Conservation (phyloP, 2,797 vertebrate genomes). For the Micrastur ruficollis region DNA sequence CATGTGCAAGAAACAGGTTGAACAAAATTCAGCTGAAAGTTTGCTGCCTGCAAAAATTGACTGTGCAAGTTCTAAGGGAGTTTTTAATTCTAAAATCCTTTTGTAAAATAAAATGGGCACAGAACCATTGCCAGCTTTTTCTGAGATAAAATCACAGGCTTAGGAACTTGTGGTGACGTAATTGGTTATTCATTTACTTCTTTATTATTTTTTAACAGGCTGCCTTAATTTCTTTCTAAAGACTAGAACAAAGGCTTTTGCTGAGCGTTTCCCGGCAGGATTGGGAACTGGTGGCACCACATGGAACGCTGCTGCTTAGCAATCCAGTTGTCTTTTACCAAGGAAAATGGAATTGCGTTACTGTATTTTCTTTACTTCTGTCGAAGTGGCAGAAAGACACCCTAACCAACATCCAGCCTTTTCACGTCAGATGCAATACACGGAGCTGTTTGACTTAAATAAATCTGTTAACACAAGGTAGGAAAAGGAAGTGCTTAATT, state of each 20-base stretch:
- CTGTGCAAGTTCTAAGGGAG: background rate
- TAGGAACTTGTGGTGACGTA: background rate
- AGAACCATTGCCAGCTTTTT: background rate
- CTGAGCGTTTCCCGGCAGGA: background rate
- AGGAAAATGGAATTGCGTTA: background rate
- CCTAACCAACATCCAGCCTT: background rate
- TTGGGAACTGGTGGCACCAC: background rate
- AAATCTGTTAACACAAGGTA: background rate
- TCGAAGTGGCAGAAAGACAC: background rate
- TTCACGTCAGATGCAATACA: background rate
- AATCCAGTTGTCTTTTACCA: background rate
- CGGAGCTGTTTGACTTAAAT: background rate
- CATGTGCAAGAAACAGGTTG: background rate
- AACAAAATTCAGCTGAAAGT: background rate
- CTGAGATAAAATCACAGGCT: background rate
- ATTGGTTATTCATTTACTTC: conserved; percentile 11
- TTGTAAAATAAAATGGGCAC: background rate
- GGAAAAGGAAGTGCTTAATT: background rate
- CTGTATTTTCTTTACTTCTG: background rate
- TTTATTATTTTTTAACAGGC: background rate
- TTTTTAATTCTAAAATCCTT: background rate
- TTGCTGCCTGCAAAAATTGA: background rate
- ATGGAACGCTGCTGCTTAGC: background rate
- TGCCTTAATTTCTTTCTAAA: background rate
- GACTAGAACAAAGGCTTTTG: background rate